These are phyloP conservation scores for Sapajus apella DNA, from an alignment of 2,113 vertebrate genomes.

Conservation along the genomic window DNA sequence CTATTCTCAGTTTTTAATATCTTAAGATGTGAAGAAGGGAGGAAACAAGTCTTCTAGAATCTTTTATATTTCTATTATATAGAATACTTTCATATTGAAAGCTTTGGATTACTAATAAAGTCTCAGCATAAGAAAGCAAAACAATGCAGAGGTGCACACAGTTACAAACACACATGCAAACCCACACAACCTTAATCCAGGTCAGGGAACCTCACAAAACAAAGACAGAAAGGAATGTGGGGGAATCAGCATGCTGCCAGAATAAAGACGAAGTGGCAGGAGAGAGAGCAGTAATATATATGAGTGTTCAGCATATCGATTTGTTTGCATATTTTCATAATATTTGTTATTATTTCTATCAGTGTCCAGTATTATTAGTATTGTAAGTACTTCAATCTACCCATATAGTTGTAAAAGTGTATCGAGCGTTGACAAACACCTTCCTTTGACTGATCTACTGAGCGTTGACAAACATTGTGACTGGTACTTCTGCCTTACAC, in stretches of 20 bases:
- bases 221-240: background rate
- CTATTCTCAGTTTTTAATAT: background rate
- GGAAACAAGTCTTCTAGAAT: background rate
- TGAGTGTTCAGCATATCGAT: background rate
- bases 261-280: background rate
- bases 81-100: background rate
- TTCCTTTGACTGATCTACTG: background rate
- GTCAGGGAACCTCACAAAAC: background rate
- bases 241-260: background rate
- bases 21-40: background rate
- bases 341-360: background rate
- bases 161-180: background rate
- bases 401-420: background rate
- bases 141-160: background rate
- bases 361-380: background rate
- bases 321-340: background rate
- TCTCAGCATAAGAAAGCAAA: background rate
- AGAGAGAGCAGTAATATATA: background rate
- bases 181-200: background rate
- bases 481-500: background rate
- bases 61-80: background rate
- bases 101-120: background rate
- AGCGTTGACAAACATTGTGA: background rate
- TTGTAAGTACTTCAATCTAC: background rate
- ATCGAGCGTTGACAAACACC: background rate